Percentiles rank a stretch among this genome's conserved stretches.
These are phyloP conservation scores for rabbit (Oryctolagus cuniculus) DNA, from an alignment of 2,113 vertebrate species.

Conservation along the genomic window DNA sequence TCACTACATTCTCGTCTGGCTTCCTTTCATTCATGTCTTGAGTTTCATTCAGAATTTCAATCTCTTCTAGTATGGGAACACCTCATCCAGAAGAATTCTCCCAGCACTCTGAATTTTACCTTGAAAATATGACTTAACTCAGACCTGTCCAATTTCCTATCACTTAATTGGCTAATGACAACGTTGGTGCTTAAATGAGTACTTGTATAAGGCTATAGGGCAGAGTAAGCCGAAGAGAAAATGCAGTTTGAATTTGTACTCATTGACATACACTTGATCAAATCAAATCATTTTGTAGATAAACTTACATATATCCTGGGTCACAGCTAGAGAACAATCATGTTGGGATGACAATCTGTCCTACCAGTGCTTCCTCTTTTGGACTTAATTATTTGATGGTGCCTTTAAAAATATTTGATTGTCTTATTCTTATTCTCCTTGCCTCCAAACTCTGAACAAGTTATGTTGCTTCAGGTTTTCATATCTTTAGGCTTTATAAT, in stretches of 20 bases:
- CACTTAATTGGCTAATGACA: background rate
- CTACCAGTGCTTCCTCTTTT: background rate
- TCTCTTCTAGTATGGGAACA: background rate
- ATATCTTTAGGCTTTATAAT: constrained; percentile 12
- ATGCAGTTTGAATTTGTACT: background rate
- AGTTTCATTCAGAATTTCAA: background rate
- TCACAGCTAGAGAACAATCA: background rate
- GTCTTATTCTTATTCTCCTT: background rate
- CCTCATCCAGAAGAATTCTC: background rate
- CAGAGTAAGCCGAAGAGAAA: background rate
- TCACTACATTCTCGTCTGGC: background rate
- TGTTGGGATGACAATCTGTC: background rate
- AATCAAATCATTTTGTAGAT: background rate
- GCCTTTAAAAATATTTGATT: constrained; percentile 1
- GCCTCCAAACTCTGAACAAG: background rate
- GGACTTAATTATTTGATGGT: background rate
- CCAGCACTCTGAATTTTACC: background rate
- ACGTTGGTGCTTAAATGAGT: background rate
- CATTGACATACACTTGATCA: background rate
- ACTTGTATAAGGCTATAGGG: background rate
- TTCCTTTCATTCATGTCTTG: background rate
- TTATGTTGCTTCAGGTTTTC: constrained; percentile 6
- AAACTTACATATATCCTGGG: background rate
- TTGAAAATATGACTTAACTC: background rate
- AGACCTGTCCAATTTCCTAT: background rate